These are phyloP conservation scores for Mesodorylaimus sp. DNA, from an alignment of 2,888 invertebrate species.

Conservation along the genomic window DNA sequence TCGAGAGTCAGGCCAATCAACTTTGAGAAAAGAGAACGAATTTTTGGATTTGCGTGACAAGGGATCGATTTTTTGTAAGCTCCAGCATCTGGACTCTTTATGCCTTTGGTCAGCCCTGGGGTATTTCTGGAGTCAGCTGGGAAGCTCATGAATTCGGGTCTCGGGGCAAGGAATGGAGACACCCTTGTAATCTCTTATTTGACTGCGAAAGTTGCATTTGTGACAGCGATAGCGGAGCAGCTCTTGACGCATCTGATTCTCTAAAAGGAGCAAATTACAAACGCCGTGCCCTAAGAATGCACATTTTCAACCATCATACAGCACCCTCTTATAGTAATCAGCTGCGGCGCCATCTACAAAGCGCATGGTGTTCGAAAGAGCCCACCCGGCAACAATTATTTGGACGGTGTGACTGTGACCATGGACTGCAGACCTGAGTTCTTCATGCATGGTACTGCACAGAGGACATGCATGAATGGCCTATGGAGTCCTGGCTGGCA, in stretches of 20 bases:
- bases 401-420: conserved; percentile 8
- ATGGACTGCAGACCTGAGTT: conserved; percentile 7
- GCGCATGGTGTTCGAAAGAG: conserved; percentile 4
- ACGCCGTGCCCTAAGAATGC: too few relatives aligned
- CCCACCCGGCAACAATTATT: conserved; percentile 8
- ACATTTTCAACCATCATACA: too few relatives aligned
- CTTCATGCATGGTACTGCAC: conserved; percentile 7
- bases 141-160: too few relatives aligned
- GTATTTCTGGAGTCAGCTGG: too few relatives aligned
- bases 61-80: conserved; percentile 6
- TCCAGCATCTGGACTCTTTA: too few relatives aligned
- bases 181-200: too few relatives aligned
- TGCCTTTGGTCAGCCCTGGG: too few relatives aligned
- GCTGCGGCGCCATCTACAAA: conserved; percentile 8
- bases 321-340: conserved; percentile 10
- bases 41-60: not conserved
- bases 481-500: conserved; percentile 8
- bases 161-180: too few relatives aligned
- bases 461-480: conserved; percentile 4
- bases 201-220: too few relatives aligned
- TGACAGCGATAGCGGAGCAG: too few relatives aligned
- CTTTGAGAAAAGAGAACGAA: not conserved
- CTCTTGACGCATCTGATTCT: too few relatives aligned
- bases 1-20: conserved; percentile 3
- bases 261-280: too few relatives aligned